Conservation (phyloP, 2,797 vertebrate species). For the Crax fasciolata region DNA sequence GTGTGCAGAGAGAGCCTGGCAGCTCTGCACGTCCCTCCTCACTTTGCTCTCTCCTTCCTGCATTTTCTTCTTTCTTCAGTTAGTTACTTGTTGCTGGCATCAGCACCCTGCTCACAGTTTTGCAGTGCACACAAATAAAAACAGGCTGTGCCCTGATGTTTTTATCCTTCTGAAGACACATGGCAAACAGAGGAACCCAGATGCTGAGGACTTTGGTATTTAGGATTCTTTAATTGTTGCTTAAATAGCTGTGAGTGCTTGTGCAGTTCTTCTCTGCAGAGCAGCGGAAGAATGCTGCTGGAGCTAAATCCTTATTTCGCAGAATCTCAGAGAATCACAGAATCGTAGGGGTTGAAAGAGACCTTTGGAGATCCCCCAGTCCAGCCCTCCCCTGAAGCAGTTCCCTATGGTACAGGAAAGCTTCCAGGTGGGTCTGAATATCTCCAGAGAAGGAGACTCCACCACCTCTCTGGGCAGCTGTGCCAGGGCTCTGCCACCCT, state of each 20-base stretch:
- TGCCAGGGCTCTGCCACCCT: too few relatives aligned
- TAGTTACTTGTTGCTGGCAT: slow-evolving; percentile 10
- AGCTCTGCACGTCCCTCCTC: not conserved
- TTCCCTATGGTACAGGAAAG: too few relatives aligned
- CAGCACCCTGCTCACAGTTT: not conserved
- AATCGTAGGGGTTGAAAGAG: too few relatives aligned
- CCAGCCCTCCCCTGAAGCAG: too few relatives aligned
- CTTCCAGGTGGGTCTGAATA: too few relatives aligned
- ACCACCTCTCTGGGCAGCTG: too few relatives aligned
- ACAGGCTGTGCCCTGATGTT: not conserved
- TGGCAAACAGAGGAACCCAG: slow-evolving; percentile 14
- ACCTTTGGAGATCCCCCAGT: too few relatives aligned
- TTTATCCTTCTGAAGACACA: not conserved
- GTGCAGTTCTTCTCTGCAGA: not conserved
- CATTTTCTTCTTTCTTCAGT: not conserved
- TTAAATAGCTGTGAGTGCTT: not conserved
- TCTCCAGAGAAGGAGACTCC: too few relatives aligned
- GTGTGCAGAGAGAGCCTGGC: not conserved
- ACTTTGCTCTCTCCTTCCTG: not conserved
- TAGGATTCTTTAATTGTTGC: not conserved
- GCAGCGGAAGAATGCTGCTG: not conserved
- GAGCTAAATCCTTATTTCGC: not conserved
- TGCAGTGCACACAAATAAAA: slow-evolving; percentile 4
- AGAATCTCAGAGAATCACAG: too few relatives aligned
- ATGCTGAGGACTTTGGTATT: not conserved